Evolutionary conservation across 2,888 invertebrate genomes (phyloP).

Genomic region (Plusia festucae): DNA sequence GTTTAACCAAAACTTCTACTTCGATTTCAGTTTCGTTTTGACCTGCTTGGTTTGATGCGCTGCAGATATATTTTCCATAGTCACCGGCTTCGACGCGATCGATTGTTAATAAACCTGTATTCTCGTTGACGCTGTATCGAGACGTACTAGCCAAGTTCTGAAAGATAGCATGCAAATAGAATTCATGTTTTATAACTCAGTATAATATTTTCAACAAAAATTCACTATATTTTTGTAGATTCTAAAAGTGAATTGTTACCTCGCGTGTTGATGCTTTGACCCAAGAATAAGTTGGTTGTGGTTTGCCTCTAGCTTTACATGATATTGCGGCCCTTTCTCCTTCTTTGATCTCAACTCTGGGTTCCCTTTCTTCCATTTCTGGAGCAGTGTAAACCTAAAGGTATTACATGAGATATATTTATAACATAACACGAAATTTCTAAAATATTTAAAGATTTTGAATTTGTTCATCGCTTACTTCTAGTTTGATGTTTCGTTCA

Average conservation of each 20-base stretch:
- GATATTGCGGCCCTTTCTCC: conserved; percentile 93
- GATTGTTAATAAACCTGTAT: conserved; percentile 92
- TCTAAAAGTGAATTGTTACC: conserved; percentile 63
- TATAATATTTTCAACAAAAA: not conserved
- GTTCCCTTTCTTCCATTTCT: conserved; percentile 90
- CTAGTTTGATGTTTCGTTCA: conserved; percentile 94
- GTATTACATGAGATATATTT: conserved; percentile 10
- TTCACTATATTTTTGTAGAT: not conserved
- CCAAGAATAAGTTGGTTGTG: conserved; percentile 95
- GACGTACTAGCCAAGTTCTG: conserved; percentile 91
- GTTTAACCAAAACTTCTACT: conserved; percentile 93
- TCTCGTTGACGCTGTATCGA: conserved; percentile 91
- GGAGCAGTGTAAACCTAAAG: conserved; percentile 93
- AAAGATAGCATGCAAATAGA: conserved; percentile 50
- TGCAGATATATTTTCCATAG: conserved; percentile 94
- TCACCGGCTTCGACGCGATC: conserved; percentile 93
- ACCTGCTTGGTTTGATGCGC: conserved; percentile 94
- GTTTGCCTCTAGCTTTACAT: conserved; percentile 95
- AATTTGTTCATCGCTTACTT: conserved; percentile 82
- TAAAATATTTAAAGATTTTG: not conserved
- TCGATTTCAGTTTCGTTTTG: conserved; percentile 91
- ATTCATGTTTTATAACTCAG: not conserved
- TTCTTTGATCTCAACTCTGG: conserved; percentile 92
- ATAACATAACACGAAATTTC: not conserved
- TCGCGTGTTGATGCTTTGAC: conserved; percentile 92